Base-by-base conservation (phyloP, 2,888 invertebrate genomes). In the Melinaea marsaeus region DNA sequence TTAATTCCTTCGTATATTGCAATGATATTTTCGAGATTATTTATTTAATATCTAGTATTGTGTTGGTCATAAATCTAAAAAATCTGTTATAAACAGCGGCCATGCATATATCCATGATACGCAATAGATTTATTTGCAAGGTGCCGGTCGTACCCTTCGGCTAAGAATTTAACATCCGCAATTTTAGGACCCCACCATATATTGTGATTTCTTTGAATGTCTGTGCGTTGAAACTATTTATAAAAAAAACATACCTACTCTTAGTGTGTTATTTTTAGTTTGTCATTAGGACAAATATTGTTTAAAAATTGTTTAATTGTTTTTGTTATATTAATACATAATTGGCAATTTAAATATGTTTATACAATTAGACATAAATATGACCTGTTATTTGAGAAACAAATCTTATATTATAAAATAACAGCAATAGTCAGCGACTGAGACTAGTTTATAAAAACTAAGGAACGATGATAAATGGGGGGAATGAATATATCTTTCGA, bases 401-500 rank as follows among this genome's bases (percentile, higher is more conserved):
- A 3, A 7, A n/a, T 22, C 6, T 48, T 48, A 11, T 32, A 51
- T 9, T 51, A 32, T 32, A 51, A 22, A 51, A n/a, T 48, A 22
- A 32, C 51, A 51, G 51, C 22, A 32, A 51, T 51, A 51, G 22
- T 32, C 51, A 32, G 51, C 9, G 22, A 5, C 22, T 51, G 22
- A 32, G 9, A 6, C 32, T 51, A 32, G 51, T 51, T 51, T 11
- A 51, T 22, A 57, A 64, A 63, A 61, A 63, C 56, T 66, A 56
- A 61, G 61, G 61, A 60, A 56, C 58, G 57, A 55, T 66, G 66
- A 66, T 66, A 66, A 64, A 66, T 65, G 60, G 84, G 80, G 81
- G 85, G 68, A 86, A 88, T 88, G 88, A 89, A 89, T 88, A 88
- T 51, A 51, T 51, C 32, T 51, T 51, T 32, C 51, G 51, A 51